Evolutionary conservation across 2,113 vertebrate genomes (phyloP), one percentile per base, ranked within the genome.

Genomic region (Mirza zaza): DNA sequence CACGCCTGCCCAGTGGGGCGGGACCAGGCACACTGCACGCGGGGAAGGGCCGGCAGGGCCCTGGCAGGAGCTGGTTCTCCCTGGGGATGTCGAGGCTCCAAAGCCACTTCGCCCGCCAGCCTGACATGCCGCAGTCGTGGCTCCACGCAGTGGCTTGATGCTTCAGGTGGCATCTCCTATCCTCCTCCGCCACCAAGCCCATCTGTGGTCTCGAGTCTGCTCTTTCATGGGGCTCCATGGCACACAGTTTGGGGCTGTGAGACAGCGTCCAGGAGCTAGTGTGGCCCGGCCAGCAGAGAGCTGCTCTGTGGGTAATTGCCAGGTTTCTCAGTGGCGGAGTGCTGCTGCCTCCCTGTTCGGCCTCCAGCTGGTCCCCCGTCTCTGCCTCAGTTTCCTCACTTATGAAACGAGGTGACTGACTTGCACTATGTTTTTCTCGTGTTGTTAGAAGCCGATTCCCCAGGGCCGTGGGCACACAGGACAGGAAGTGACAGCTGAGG

Each of bases 71-170:
- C 25, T 5, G 21, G 29, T 7, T 42, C 34, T 23, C 32, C 45
- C 39, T 12, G 12, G 17, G 36, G 23, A n/a, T 3, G 27, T 32
- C 45, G 59, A 32, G 42, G 34, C 21, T 23, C 45, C 63, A 34
- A 17, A 2, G 67, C 71, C 39, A 21, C 45, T 2, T 55, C 65
- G 4, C 25, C 11, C 3, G 10, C 39, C 59, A 29, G 67, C n/a
- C 65, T 17, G 48, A 8, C 17, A 1, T 0, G 67, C 27, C 11
- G 10, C 13, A 2, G 0, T 10, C 2, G 3, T 21, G 63, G 32
- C 27, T n/a, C 23, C 29, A 9, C 3, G 27, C 34, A 8, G 3
- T 0, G 21, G 39, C 18, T 23, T n/a, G 2, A 1, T 29, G 57
- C 48, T 23, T 63, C n/a, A 8, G 5, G 18, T 0, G 1, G 2